Conservation (phyloP, 2,888 invertebrate species). For the Colostygia pectinataria region DNA sequence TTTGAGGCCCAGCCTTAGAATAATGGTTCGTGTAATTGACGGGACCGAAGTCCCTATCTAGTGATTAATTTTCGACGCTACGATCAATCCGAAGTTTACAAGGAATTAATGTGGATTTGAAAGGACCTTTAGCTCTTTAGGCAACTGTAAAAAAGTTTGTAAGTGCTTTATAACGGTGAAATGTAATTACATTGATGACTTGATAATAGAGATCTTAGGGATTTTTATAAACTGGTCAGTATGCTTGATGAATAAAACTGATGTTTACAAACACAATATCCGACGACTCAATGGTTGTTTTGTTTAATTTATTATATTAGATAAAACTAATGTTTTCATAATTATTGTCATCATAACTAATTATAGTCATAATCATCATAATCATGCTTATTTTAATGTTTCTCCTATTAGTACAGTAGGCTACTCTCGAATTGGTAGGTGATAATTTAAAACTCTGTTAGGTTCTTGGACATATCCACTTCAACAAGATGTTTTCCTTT, state of each 20-base stretch:
- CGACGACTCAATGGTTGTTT: no score
- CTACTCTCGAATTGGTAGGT: no score
- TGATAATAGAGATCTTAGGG: slow-evolving; percentile 11
- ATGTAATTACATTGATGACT: slow-evolving; percentile 9
- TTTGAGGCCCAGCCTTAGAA: slow-evolving; percentile 44
- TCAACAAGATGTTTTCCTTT: no score
- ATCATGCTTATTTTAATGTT: no score
- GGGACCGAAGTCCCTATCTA: slow-evolving; percentile 50
- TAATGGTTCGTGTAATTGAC: slow-evolving; percentile 61
- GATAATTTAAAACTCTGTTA: no score
- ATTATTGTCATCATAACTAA: no score
- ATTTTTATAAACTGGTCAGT: not conserved
- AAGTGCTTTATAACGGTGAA: slow-evolving; percentile 7
- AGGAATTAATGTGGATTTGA: slow-evolving; percentile 36
- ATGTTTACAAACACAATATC: no score
- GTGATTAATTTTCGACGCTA: slow-evolving; percentile 61
- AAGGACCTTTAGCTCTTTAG: slow-evolving; percentile 6
- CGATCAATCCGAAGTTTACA: slow-evolving; percentile 52
- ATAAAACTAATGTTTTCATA: no score
- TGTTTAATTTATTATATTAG: no score
- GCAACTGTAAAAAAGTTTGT: slow-evolving; percentile 8
- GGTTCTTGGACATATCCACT: no score
- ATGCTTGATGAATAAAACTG: not conserved
- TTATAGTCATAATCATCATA: no score
- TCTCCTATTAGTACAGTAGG: no score